Conservation (phyloP, 2,797 vertebrate genomes). For the Phrynocephalus vlangalii region DNA sequence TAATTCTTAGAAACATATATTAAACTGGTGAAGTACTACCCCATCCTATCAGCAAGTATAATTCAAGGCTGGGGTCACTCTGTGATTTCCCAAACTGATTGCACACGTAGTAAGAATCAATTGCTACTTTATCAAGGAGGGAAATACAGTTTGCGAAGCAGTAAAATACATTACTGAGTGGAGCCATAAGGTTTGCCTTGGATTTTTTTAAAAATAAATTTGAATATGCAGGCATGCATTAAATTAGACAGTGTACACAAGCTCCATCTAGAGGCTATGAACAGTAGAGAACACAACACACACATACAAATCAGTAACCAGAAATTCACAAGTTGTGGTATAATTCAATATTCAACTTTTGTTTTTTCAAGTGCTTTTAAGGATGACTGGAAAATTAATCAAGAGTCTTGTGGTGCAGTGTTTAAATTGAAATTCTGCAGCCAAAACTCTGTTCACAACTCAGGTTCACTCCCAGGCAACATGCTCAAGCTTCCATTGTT, state of each 20-base stretch:
- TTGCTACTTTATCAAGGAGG: not conserved
- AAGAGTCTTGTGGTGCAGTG: too few species aligned
- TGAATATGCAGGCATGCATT: not conserved
- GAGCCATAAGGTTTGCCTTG: not conserved
- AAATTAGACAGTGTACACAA: not conserved
- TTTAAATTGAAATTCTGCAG: too few species aligned
- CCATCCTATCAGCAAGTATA: not conserved
- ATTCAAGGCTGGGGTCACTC: slow-evolving; percentile 7
- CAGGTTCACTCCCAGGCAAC: too few species aligned
- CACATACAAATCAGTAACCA: not conserved
- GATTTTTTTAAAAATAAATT: slow-evolving; percentile 5
- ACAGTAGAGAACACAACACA: not conserved
- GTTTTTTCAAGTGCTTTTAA: not conserved
- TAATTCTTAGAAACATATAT: not conserved
- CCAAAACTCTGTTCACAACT: too few species aligned
- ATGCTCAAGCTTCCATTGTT: too few species aligned
- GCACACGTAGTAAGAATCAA: not conserved
- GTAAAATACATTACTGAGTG: slow-evolving; percentile 18
- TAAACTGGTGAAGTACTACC: not conserved
- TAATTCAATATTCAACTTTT: not conserved
- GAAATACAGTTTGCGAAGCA: slow-evolving; percentile 24
- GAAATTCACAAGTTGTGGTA: not conserved
- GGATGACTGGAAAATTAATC: not conserved
- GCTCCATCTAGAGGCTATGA: slow-evolving; percentile 36
- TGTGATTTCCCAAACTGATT: not conserved